Evolutionary conservation across 2,888 invertebrate species (phyloP).

Genomic region (Cheilosia grossa): DNA sequence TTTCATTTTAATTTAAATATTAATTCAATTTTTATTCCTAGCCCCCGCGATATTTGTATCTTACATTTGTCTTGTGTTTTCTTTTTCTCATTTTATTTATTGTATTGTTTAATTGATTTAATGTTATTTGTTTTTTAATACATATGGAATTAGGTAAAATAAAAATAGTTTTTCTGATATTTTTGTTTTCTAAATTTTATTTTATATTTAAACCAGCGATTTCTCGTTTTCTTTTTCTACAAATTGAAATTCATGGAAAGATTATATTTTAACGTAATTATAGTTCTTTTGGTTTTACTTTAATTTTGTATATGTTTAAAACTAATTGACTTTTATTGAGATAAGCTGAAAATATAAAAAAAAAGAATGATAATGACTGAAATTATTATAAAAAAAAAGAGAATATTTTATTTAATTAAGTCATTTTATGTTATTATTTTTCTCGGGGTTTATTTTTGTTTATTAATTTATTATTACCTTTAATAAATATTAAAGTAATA

Average conservation of each 20-base stretch:
- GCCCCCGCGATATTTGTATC: conserved; percentile 67
- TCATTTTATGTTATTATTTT: conserved; percentile 39
- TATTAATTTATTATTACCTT: conserved; percentile 34
- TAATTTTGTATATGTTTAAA: conserved; percentile 65
- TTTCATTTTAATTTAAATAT: conserved; percentile 49
- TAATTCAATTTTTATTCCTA: conserved; percentile 57
- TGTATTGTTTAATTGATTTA: conserved; percentile 70
- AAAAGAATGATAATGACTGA: conserved; percentile 43
- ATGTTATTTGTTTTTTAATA: conserved; percentile 48
- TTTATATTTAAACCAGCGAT: conserved; percentile 52
- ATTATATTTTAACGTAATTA: conserved; percentile 39
- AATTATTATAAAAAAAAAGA: conserved; percentile 40
- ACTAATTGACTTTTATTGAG: conserved; percentile 82
- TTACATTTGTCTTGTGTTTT: conserved; percentile 61
- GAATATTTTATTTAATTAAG: conserved; percentile 25
- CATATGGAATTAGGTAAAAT: conserved; percentile 69
- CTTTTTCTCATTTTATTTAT: conserved; percentile 51
- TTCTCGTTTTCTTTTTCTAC: conserved; percentile 56
- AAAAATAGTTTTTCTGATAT: conserved; percentile 63
- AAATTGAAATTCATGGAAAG: conserved; percentile 66
- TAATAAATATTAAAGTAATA: conserved; percentile 64
- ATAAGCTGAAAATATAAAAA: conserved; percentile 58
- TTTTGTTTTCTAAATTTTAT: conserved; percentile 38
- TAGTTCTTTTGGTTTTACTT: conserved; percentile 33
- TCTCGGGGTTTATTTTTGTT: conserved; percentile 37